Conservation (phyloP, 2,113 vertebrate species). For the Syngnathus scovelli region DNA sequence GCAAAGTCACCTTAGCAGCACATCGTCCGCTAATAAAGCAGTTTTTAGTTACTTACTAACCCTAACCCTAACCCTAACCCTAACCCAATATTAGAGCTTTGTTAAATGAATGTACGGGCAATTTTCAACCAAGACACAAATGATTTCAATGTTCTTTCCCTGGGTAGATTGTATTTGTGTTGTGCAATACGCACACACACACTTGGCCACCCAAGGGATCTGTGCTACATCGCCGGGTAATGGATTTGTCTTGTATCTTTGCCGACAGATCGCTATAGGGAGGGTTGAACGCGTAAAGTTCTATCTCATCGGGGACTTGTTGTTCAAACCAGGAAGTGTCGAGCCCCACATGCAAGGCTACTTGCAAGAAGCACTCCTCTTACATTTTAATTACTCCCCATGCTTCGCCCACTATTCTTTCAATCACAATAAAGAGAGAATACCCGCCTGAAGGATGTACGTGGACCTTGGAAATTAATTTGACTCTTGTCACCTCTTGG, state of each 20-base stretch:
- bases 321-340: slow-evolving; percentile 48
- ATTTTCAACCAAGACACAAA: slow-evolving; percentile 9
- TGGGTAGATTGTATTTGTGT: slow-evolving; percentile 36
- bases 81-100: slow-evolving; percentile 23
- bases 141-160: slow-evolving; percentile 42
- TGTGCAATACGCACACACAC: slow-evolving; percentile 4
- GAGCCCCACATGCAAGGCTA: slow-evolving; percentile 40
- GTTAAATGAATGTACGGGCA: slow-evolving; percentile 39
- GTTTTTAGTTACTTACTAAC: neutral
- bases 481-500: slow-evolving; percentile 8
- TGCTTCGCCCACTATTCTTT: slow-evolving; percentile 7
- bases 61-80: too few species aligned
- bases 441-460: slow-evolving; percentile 18
- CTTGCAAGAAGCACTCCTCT: slow-evolving; percentile 5
- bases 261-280: slow-evolving; percentile 48
- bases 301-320: slow-evolving; percentile 36
- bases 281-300: slow-evolving; percentile 26
- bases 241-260: slow-evolving; percentile 61
- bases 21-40: neutral
- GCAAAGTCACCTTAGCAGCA: slow-evolving; percentile 4
- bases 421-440: slow-evolving; percentile 28
- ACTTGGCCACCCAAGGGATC: slow-evolving; percentile 39
- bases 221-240: slow-evolving; percentile 52
- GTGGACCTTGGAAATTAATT: slow-evolving; percentile 12
- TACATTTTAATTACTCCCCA: slow-evolving; percentile 46